Percentiles rank a stretch among this genome's conserved stretches.
phyloP scores from a whole-genome alignment of 2,113 vertebrate genomes.

The Vulpes vulpes region DNA sequence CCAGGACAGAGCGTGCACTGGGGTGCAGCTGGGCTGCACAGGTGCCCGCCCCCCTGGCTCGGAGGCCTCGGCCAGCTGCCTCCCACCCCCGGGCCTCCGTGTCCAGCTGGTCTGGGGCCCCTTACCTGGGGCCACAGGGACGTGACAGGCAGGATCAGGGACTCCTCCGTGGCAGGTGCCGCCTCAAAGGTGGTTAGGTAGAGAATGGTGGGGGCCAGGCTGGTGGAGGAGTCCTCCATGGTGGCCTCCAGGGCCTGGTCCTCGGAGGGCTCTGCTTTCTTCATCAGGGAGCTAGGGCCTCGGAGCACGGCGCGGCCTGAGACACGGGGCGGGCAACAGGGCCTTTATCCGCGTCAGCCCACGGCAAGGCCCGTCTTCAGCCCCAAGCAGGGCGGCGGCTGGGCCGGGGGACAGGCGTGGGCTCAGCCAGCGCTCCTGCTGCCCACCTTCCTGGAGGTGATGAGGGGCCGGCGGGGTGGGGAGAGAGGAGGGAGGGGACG shows the following conservation, averaged over 20 bases:
- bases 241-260: conserved; percentile 77
- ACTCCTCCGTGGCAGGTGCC: conserved; percentile 91
- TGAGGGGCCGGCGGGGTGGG: background rate
- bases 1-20: background rate
- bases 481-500: background rate
- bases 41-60: background rate
- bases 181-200: conserved; percentile 87
- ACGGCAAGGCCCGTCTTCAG: background rate
- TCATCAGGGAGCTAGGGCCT: conserved; percentile 90
- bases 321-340: conserved; percentile 9
- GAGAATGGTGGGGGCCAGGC: conserved; percentile 78
- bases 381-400: background rate
- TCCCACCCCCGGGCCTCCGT: background rate
- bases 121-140: conserved; percentile 93
- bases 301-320: conserved; percentile 88
- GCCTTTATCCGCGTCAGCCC: background rate
- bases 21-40: background rate
- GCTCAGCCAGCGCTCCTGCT: background rate
- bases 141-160: conserved; percentile 90
- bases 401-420: background rate
- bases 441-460: background rate
- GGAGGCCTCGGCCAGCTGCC: background rate
- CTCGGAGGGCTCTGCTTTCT: conserved; percentile 84
- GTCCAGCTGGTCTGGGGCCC: background rate
- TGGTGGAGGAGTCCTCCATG: conserved; percentile 83